Evolutionary conservation across 35 echinoderm and acorn worm species (phyloP).

Genomic region (Lytechinus pictus): DNA sequence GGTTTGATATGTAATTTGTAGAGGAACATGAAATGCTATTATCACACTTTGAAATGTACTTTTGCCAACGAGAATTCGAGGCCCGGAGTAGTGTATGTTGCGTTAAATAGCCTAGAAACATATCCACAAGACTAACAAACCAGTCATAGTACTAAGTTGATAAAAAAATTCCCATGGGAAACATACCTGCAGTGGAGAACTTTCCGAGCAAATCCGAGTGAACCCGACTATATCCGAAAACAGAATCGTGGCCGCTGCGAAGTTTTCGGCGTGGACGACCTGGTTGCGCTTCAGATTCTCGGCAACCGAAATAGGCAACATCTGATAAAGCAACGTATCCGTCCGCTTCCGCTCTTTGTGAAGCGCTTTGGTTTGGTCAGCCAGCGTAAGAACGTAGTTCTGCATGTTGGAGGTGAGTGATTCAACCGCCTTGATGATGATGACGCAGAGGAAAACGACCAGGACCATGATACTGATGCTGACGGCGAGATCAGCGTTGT

Average conservation of each 20-base stretch:
- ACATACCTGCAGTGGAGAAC: slow-evolving; percentile 79
- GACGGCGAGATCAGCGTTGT: slow-evolving; percentile 70
- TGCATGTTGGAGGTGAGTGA: slow-evolving; percentile 73
- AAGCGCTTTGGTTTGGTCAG: slow-evolving; percentile 73
- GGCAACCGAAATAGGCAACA: slow-evolving; percentile 80
- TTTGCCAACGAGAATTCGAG: no score
- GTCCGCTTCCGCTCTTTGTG: slow-evolving; percentile 74
- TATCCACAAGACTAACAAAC: no score
- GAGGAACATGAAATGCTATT: no score
- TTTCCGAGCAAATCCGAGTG: slow-evolving; percentile 89
- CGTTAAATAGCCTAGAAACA: no score
- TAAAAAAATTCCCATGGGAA: background rate
- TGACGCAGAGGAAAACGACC: slow-evolving; percentile 68
- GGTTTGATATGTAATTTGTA: no score
- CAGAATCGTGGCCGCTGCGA: slow-evolving; percentile 76
- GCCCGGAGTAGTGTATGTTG: no score
- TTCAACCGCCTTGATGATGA: slow-evolving; percentile 80
- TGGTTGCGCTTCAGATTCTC: slow-evolving; percentile 76
- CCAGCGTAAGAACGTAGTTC: slow-evolving; percentile 68
- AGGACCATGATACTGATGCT: slow-evolving; percentile 80
- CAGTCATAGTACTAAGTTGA: background rate
- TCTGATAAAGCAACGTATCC: slow-evolving; percentile 87
- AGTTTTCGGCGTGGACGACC: slow-evolving; percentile 74
- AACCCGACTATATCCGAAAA: slow-evolving; percentile 97
- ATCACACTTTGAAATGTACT: no score